phyloP scores from a whole-genome alignment of 2,888 invertebrate genomes.

The Tanaodytes sp. region DNA sequence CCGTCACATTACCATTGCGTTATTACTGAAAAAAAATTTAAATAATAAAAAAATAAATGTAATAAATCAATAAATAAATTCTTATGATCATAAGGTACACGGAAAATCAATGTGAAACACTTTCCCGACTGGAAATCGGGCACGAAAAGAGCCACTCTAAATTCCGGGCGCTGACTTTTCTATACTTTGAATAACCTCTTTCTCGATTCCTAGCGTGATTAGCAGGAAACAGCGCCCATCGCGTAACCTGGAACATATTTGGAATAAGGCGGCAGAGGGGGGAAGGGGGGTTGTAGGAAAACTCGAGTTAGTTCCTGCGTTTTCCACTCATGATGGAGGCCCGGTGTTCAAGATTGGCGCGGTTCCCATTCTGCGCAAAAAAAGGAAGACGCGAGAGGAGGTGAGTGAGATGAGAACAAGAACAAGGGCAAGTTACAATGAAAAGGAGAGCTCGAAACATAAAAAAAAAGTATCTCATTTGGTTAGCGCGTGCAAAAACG shows the following conservation, averaged over 20 bases:
- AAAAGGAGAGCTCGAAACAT: neutral
- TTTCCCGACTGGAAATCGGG: constrained; percentile 16
- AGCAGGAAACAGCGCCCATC: constrained; percentile 7
- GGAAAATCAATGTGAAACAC: constrained; percentile 34
- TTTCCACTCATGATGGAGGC: neutral
- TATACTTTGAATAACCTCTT: constrained; percentile 18
- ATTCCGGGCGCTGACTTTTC: constrained; percentile 24
- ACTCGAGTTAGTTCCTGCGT: too few species aligned
- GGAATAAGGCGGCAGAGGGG: too few species aligned
- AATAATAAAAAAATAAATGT: too few species aligned
- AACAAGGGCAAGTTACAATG: neutral
- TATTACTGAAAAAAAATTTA: constrained; percentile 19
- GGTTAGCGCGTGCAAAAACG: constrained; percentile 32
- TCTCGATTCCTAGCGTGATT: constrained; percentile 10
- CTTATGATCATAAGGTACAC: too few species aligned
- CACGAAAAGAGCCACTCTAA: constrained; percentile 28
- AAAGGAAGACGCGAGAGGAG: neutral
- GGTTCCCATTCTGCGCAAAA: neutral
- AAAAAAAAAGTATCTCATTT: constrained; percentile 30
- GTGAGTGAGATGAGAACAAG: neutral
- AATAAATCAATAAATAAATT: too few species aligned
- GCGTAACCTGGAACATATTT: neutral
- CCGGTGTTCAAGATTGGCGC: neutral
- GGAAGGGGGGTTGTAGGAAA: too few species aligned
- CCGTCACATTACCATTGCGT: constrained; percentile 12